Evolutionary conservation across 2,888 invertebrate species (phyloP).

Genomic region (Xestia c-nigrum): DNA sequence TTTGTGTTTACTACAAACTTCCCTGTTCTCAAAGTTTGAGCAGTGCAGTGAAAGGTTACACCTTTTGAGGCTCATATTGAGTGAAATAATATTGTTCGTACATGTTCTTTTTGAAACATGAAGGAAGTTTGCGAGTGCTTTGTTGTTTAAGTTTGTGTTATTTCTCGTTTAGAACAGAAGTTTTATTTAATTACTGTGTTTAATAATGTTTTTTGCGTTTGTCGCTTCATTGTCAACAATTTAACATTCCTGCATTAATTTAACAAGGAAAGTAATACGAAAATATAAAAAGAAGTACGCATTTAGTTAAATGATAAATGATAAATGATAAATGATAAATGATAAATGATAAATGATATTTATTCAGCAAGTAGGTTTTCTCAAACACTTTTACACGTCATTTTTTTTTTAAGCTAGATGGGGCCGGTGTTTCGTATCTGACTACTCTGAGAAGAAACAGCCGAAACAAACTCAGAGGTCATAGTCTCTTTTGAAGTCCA

Average conservation of each 20-base stretch:
- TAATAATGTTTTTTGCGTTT: slow-evolving; percentile 1
- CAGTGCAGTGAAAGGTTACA: slow-evolving; percentile 38
- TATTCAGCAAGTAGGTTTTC: too few relatives aligned
- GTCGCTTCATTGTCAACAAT: neutral
- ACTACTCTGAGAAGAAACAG: too few relatives aligned
- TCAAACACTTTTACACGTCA: too few relatives aligned
- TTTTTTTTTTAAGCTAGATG: too few relatives aligned
- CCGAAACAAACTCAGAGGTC: too few relatives aligned
- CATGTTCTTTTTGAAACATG: slow-evolving; percentile 20
- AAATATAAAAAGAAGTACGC: neutral
- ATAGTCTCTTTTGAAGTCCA: too few relatives aligned
- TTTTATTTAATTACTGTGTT: neutral
- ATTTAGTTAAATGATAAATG: too few relatives aligned
- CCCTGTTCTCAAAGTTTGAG: slow-evolving; percentile 15
- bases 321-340: too few relatives aligned
- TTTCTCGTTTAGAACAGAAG: slow-evolving; percentile 1
- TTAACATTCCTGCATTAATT: neutral
- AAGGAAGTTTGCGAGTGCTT: slow-evolving; percentile 5
- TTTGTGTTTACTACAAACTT: slow-evolving; percentile 27
- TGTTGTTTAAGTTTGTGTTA: slow-evolving; percentile 12
- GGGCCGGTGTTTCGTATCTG: too few relatives aligned
- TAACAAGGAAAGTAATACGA: neutral
- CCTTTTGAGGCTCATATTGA: slow-evolving; percentile 5
- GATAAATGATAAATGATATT: too few relatives aligned
- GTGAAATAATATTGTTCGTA: slow-evolving; percentile 35